These are phyloP conservation scores for Leptonema lineaticorne DNA, from an alignment of 1,140 invertebrate genomes.

Conservation along the genomic window DNA sequence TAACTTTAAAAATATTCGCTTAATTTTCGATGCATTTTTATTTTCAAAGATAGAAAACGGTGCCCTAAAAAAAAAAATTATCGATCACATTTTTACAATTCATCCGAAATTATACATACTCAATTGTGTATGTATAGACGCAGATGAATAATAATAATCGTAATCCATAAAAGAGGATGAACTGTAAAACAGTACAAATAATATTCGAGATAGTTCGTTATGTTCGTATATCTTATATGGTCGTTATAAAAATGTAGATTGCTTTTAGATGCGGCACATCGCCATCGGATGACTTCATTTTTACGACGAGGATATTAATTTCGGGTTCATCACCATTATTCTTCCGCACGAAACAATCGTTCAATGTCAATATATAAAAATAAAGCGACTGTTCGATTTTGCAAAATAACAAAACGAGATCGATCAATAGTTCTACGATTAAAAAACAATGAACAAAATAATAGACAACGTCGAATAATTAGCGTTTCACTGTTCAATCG, in stretches of 20 bases:
- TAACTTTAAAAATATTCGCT: not conserved
- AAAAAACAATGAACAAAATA: not conserved
- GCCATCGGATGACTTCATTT: constrained; percentile 24
- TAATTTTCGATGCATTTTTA: not conserved
- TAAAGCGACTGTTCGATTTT: not conserved
- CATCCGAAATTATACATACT: too few relatives aligned
- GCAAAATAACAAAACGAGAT: not conserved
- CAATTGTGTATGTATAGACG: not conserved
- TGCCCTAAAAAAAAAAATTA: too few relatives aligned
- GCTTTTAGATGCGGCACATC: constrained; percentile 15
- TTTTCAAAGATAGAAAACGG: too few relatives aligned
- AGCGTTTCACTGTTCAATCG: too few relatives aligned
- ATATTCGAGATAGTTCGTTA: not conserved
- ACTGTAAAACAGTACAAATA: not conserved
- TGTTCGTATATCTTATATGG: constrained; percentile 16
- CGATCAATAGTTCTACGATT: not conserved
- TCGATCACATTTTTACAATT: too few relatives aligned
- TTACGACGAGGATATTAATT: constrained; percentile 19
- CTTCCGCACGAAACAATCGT: constrained; percentile 6
- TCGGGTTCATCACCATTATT: constrained; percentile 7
- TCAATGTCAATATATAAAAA: not conserved
- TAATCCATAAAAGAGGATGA: too few relatives aligned
- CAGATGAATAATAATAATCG: too few relatives aligned
- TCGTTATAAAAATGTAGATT: constrained; percentile 27
- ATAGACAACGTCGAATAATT: too few relatives aligned